A percentile compares a stretch with the other conserved stretches of the same genome.
Evolutionary conservation across 2,888 invertebrate genomes (phyloP).

Genomic region (Crepidodera aurea): DNA sequence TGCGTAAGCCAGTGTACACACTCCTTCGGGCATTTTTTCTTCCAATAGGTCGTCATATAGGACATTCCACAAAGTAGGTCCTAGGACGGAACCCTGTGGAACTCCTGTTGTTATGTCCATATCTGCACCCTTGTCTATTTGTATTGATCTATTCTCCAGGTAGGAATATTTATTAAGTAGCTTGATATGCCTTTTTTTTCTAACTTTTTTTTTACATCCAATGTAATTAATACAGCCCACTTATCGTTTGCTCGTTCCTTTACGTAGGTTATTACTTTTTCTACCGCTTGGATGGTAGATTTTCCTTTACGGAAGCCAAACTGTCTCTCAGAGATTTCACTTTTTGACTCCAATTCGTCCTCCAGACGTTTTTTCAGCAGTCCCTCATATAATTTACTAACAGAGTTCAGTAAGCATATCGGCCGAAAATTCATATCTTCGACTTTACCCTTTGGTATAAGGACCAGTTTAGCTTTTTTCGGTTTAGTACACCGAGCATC

Average conservation of each 20-base stretch:
- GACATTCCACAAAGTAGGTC: background rate
- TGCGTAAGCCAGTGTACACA: background rate
- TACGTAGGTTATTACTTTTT: background rate
- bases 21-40: background rate
- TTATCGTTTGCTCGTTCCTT: background rate
- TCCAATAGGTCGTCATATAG: background rate
- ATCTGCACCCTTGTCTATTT: background rate
- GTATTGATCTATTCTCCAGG: too few relatives aligned
- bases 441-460: background rate
- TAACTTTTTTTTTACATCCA: background rate
- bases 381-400: slow-evolving; percentile 1
- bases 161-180: background rate
- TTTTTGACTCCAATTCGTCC: background rate
- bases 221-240: background rate
- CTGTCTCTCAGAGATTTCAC: background rate
- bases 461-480: background rate
- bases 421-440: background rate
- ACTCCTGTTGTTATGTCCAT: background rate
- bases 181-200: background rate
- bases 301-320: background rate
- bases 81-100: slow-evolving; percentile 1
- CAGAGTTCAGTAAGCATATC: background rate
- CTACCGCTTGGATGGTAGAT: background rate
- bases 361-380: background rate
- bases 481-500: too few relatives aligned